Conservation (phyloP, 2,797 vertebrate genomes). For the Chelidonichthys spinosus region DNA sequence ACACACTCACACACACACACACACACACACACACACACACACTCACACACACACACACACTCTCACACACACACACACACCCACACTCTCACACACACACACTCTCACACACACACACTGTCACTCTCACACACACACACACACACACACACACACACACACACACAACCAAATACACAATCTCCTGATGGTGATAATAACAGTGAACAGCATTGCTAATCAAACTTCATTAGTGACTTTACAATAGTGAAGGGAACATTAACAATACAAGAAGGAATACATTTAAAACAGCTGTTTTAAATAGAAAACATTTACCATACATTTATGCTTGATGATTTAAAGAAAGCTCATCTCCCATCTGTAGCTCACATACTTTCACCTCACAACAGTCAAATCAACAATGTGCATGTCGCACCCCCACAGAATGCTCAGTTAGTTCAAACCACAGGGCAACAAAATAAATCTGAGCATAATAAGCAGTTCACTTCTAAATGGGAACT, state of each 20-base stretch:
- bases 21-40: background rate
- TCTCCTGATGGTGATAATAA: background rate
- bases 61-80: background rate
- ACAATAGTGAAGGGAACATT: background rate
- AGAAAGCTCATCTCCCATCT: background rate
- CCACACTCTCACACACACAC: too few relatives aligned
- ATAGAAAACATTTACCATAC: background rate
- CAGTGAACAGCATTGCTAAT: background rate
- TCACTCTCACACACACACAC: background rate
- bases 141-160: background rate
- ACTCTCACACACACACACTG: too few relatives aligned
- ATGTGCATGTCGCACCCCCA: background rate
- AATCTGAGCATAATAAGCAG: conserved; percentile 7
- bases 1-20: too few relatives aligned
- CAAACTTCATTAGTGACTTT: background rate
- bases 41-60: background rate
- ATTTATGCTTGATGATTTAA: background rate
- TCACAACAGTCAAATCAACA: background rate
- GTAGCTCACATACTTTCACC: background rate
- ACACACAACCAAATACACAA: background rate
- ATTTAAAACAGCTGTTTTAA: background rate
- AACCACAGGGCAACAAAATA: conserved; percentile 12
- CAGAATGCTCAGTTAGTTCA: conserved; percentile 2
- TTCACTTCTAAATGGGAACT: background rate
- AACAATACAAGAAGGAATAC: background rate